Conservation (phyloP, 1,140 invertebrate genomes). For the Zaprionus tsacasi region DNA sequence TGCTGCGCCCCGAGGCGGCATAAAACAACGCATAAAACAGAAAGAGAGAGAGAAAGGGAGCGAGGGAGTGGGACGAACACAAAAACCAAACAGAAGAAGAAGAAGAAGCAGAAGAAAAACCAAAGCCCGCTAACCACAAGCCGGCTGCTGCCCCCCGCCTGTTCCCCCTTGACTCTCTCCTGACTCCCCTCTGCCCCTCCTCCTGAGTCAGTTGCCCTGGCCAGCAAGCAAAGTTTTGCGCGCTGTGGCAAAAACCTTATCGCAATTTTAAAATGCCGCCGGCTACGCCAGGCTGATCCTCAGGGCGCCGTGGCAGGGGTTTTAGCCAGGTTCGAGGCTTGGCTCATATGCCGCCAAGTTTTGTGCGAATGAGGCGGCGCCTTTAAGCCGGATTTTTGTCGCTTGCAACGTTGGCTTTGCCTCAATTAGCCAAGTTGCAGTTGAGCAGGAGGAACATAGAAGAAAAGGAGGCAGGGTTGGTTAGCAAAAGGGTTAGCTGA, state of each 20-base stretch:
- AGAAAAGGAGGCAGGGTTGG: not conserved
- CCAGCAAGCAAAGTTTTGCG: constrained; percentile 76
- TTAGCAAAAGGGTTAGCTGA: not conserved
- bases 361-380: not conserved
- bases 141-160: not conserved
- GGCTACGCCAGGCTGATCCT: constrained; percentile 11
- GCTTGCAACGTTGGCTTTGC: constrained; percentile 10
- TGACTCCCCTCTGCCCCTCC: not conserved
- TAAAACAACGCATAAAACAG: constrained; percentile 64
- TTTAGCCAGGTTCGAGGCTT: constrained; percentile 3
- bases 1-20: constrained; percentile 61
- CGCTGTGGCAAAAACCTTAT: constrained; percentile 82
- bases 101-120: constrained; percentile 43
- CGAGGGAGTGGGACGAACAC: constrained; percentile 18
- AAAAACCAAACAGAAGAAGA: constrained; percentile 37
- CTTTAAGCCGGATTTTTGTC: constrained; percentile 22
- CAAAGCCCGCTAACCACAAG: constrained; percentile 33
- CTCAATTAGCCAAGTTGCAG: constrained; percentile 25
- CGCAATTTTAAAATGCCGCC: constrained; percentile 80
- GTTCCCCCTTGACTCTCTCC: not conserved
- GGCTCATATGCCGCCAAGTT: not conserved
- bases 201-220: constrained; percentile 15
- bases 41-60: constrained; percentile 12
- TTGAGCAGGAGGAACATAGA: constrained; percentile 4
- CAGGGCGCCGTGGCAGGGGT: not conserved